Base-by-base conservation (phyloP, 2,888 invertebrate species). In the Ypsolopha scabrella region DNA sequence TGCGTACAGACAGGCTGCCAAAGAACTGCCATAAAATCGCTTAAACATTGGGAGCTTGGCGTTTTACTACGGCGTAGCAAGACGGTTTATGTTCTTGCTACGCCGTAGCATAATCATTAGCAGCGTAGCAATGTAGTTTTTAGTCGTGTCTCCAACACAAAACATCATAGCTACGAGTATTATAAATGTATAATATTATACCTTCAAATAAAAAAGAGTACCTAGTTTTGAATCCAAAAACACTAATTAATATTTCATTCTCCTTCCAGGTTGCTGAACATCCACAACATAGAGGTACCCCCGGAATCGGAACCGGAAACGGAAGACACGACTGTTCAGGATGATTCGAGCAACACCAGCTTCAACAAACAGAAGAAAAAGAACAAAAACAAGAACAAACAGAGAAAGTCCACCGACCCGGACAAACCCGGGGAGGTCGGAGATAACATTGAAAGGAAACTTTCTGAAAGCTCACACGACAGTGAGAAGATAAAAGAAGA, bases 261-360 rank as follows among this genome's bases (percentile, higher is more conserved):
- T 51, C 11, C 41, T 67, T 74, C 0, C 75, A 94, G 94, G 68
- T 87, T 94, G 59, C 82, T 94, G n/a, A 90, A 91, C 75, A 90
- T 91, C 61, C 90, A 93, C 75, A 92, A 94, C 63, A 88, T 94
- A 52, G 90, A 90, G 61, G 80, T 89, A 8, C 88, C 90, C 57
- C 91, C 90, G 0, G 88, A 88, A 53, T 82, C 87, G 0, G 88
- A 88, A 9, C 66, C 68, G n/a, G 75, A 76, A 10, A 76, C 80
- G 1, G 87, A 88, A 52, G 88, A 88, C 2, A 55, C 60, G 0
- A 58, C 58, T 0, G 59, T 62, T 36, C 59, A 67, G 9, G 77
- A 75, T 36, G 79, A 81, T 6, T 68, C 67, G 50, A 62, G 63
- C 55, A 52, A 56, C 54, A 53, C 55, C 54, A 58, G 41, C 60